These are phyloP conservation scores for Pseudonaja textilis DNA, from an alignment of 2,113 vertebrate genomes.

Conservation along the genomic window DNA sequence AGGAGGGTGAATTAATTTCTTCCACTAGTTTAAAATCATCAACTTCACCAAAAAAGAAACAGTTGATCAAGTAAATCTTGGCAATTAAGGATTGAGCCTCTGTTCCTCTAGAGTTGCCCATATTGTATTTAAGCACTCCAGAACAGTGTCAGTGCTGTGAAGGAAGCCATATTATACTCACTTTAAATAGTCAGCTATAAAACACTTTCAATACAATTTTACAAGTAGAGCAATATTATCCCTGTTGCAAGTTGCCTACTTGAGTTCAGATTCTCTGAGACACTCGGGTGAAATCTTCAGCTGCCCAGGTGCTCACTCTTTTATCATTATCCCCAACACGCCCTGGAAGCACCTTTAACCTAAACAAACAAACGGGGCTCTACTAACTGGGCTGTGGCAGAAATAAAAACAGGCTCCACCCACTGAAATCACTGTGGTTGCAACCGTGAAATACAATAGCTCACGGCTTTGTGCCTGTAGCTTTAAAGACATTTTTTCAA, in stretches of 20 bases:
- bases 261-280: not conserved
- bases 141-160: not conserved
- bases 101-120: not conserved
- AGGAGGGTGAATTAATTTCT: not conserved
- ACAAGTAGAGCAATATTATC: not conserved
- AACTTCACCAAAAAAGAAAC: not conserved
- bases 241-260: not conserved
- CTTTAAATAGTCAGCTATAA: not conserved
- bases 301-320: not conserved
- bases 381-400: not conserved
- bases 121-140: not conserved
- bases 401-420: not conserved
- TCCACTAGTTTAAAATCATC: rapidly evolving
- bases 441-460: not conserved
- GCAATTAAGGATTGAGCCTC: not conserved
- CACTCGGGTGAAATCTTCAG: not conserved
- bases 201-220: not conserved
- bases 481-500: not conserved
- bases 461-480: not conserved
- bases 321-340: not conserved
- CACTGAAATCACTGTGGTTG: not conserved
- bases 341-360: not conserved
- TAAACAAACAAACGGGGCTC: not conserved
- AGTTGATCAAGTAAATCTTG: constrained; percentile 1
- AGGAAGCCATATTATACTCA: not conserved